Evolutionary conservation across 1,140 invertebrate species (phyloP).

Genomic region (Dolichoris vasculosae): DNA sequence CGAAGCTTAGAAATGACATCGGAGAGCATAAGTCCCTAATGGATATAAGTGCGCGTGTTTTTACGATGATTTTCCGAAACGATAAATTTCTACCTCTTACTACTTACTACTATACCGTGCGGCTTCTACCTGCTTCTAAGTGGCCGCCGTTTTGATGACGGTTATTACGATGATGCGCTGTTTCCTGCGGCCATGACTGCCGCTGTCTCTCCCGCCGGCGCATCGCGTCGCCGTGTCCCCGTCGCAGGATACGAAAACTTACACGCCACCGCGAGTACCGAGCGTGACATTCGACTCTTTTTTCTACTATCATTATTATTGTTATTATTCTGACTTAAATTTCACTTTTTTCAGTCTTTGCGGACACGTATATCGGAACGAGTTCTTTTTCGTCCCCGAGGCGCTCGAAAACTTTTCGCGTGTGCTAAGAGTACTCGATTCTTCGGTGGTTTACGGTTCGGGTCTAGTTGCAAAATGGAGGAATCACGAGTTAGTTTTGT

Average conservation of each 20-base stretch:
- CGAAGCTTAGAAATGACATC: conserved; percentile 2
- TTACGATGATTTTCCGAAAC: conserved; percentile 55
- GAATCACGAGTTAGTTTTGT: too few species aligned
- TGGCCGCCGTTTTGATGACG: conserved; percentile 72
- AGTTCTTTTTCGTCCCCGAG: too few species aligned
- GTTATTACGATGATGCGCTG: conserved; percentile 74
- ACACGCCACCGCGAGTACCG: conserved; percentile 47
- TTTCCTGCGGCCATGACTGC: conserved; percentile 72
- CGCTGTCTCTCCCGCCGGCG: background rate
- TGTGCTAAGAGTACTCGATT: too few species aligned
- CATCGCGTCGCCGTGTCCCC: background rate
- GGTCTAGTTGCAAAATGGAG: too few species aligned
- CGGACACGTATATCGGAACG: too few species aligned
- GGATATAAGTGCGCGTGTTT: conserved; percentile 22
- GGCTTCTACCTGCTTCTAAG: conserved; percentile 67
- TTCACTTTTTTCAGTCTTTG: conserved; percentile 24
- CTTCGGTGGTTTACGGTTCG: too few species aligned
- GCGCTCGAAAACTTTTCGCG: too few species aligned
- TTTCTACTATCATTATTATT: background rate
- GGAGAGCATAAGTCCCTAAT: conserved; percentile 19
- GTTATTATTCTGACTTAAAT: conserved; percentile 32
- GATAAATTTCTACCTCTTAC: conserved; percentile 42
- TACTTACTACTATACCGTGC: background rate
- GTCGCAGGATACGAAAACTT: conserved; percentile 50
- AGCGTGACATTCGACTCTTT: conserved; percentile 43